Evolutionary conservation across 2,113 vertebrate species (phyloP).

Genomic region (Alosa alosa): DNA sequence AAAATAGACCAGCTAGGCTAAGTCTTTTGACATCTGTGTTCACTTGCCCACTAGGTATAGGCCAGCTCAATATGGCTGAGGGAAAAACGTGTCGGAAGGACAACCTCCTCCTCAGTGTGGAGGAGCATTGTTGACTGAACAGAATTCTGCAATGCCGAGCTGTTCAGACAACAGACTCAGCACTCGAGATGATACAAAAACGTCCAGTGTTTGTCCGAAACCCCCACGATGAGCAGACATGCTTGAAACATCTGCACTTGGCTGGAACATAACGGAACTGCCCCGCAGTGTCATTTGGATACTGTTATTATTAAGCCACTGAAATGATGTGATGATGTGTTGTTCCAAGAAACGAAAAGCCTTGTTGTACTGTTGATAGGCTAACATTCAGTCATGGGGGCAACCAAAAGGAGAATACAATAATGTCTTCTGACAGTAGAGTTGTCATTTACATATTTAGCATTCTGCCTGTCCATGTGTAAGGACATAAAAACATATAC

Average conservation of each 20-base stretch:
- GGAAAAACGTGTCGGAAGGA: neutral
- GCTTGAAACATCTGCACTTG: neutral
- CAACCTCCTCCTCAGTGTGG: neutral
- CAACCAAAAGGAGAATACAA: neutral
- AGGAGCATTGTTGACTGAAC: neutral
- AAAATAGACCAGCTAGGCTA: conserved; percentile 10
- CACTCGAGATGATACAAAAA: conserved; percentile 5
- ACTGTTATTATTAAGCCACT: neutral
- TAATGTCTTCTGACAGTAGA: neutral
- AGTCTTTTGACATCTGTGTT: conserved; percentile 33
- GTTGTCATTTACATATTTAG: neutral
- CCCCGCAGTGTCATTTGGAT: neutral
- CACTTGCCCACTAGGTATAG: neutral
- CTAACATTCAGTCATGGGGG: neutral
- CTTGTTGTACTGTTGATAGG: neutral
- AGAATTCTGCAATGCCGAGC: neutral
- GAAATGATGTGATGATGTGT: neutral
- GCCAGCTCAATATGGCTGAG: neutral
- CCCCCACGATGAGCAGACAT: neutral
- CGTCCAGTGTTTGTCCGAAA: conserved; percentile 5
- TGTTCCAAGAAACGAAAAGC: neutral
- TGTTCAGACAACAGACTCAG: neutral
- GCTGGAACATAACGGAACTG: neutral
- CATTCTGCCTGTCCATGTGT: neutral
- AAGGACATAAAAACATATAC: neutral